Evolutionary conservation across 2,888 invertebrate species (phyloP), one percentile per base, ranked within the genome.

Genomic region (Andrena dorsata): DNA sequence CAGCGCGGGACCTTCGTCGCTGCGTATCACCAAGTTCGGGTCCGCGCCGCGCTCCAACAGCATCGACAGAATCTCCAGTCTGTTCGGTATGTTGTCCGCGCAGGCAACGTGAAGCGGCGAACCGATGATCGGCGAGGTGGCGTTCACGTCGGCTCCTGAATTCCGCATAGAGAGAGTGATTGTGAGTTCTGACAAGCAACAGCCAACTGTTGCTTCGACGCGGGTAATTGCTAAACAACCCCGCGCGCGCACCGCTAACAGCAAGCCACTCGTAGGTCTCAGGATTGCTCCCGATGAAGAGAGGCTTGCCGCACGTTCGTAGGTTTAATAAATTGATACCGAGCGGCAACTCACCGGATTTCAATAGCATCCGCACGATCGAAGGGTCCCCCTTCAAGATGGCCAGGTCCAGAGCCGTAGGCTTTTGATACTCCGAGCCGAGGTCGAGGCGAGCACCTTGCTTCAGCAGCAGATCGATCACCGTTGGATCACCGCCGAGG

Each of bases 341-440:
- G 41, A 16, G 16, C 41, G 16, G 41, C 41, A 47, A 87, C 92
- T 93, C 92, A 97, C 97, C 97, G 90, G 96, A 96, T 84, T 90
- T 72, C 13, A 97, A 94, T n/a, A 97, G 95, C 94, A 96, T 95
- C 84, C 96, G 95, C 8, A 97, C 96, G 92, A 97, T 96, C 4
- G 95, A 94, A 0, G 97, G 96, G 90, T 97, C 97, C 16, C 97
- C 97, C 93, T 97, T 97, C 75, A 98, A 93, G 71, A 98, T 97
- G 0, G 98, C 97, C 84, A 98, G 95, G 93, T 98, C 98, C 60
- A 98, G 94, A 0, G 98, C 97, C 70, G 97, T 97, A 0, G 97
- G 97, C 91, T 97, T 97, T 86, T 95, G 95, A 90, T 96, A 96
- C 35, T 95, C 95, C 0, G 94, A 90, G 76, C 96, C 96, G 51